These are phyloP conservation scores for Melinopterus prodromus DNA, from an alignment of 2,888 invertebrate species.

Conservation along the genomic window DNA sequence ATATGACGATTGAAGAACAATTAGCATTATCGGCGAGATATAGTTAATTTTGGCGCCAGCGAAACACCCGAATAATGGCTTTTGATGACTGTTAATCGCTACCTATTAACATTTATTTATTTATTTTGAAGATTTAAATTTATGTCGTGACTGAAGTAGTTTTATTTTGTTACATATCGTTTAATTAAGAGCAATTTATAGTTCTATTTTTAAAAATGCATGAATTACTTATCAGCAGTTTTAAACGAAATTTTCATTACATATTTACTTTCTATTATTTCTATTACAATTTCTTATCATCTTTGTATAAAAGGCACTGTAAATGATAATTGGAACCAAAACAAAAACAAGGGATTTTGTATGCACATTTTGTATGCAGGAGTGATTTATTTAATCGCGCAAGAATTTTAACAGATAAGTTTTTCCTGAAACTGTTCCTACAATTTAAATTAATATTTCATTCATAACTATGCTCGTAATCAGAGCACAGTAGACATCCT, in stretches of 20 bases:
- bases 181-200: neutral
- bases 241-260: neutral
- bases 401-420: too few species aligned
- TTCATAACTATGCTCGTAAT: neutral
- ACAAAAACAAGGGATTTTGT: too few species aligned
- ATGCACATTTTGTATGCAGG: too few species aligned
- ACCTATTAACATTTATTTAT: neutral
- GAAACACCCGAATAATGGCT: neutral
- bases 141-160: neutral
- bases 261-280: too few species aligned
- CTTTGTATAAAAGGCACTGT: too few species aligned
- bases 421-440: neutral
- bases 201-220: neutral
- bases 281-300: too few species aligned
- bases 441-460: neutral
- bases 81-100: neutral
- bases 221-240: neutral
- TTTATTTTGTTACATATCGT: neutral
- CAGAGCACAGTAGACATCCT: neutral
- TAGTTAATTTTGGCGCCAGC: neutral
- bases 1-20: neutral
- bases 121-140: neutral
- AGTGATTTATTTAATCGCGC: too few species aligned
- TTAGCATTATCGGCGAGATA: conserved; percentile 4
- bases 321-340: too few species aligned